Conservation (phyloP, 1,140 invertebrate species). For the Nasonia vitripennis region DNA sequence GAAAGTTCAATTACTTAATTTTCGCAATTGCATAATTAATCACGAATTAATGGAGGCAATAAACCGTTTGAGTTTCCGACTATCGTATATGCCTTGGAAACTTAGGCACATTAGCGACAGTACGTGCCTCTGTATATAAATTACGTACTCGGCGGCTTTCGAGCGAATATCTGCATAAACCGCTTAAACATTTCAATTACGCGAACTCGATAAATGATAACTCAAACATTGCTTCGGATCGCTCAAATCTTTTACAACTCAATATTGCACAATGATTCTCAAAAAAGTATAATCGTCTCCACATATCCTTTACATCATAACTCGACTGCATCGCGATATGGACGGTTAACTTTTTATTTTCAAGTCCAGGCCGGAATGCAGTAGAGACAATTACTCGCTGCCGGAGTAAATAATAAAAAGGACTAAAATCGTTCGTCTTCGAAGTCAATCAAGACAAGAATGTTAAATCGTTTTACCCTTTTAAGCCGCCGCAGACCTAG, state of each 20-base stretch:
- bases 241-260: too few relatives aligned
- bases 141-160: too few relatives aligned
- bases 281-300: background rate
- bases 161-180: too few relatives aligned
- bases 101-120: too few relatives aligned
- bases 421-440: background rate
- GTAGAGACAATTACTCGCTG: background rate
- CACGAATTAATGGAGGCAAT: too few relatives aligned
- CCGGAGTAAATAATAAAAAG: background rate
- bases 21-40: background rate
- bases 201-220: too few relatives aligned
- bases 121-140: too few relatives aligned
- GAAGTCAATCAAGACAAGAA: slow-evolving; percentile 47
- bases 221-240: background rate
- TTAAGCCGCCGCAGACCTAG: slow-evolving; percentile 29
- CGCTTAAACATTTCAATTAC: too few relatives aligned
- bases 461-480: slow-evolving; percentile 19
- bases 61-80: too few relatives aligned
- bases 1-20: background rate
- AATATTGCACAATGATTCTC: background rate
- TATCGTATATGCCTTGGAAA: too few relatives aligned
- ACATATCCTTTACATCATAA: too few relatives aligned
- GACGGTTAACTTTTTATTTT: background rate
- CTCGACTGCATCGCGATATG: background rate
- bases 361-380: background rate